Conservation (phyloP, 2,113 vertebrate genomes). For the Perca flavescens region DNA sequence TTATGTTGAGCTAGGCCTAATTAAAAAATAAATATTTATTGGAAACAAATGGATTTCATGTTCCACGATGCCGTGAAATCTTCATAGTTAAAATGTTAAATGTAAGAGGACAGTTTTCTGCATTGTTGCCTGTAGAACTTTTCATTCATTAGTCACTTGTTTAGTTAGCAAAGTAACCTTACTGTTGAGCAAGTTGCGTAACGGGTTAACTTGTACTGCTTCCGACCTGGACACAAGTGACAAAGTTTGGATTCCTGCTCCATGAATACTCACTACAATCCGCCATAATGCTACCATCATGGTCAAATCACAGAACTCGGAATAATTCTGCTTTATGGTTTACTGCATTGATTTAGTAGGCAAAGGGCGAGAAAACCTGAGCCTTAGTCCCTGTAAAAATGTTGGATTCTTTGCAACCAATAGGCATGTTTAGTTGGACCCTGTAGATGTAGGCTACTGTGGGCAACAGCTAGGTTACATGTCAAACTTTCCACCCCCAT, state of each 20-base stretch:
- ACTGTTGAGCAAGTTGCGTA: not conserved
- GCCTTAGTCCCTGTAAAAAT: not conserved
- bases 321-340: not conserved
- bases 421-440: not conserved
- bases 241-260: not conserved
- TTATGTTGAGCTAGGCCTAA: not conserved
- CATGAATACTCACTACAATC: not conserved
- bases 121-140: not conserved
- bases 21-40: not conserved
- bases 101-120: no score
- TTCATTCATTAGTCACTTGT: not conserved
- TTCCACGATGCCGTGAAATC: not conserved
- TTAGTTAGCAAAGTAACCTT: not conserved
- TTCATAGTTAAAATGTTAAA: not conserved
- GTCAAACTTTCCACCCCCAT: not conserved
- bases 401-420: not conserved
- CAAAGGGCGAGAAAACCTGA: not conserved
- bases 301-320: not conserved
- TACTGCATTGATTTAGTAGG: no score
- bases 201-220: not conserved
- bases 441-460: not conserved
- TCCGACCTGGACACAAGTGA: slow-evolving; percentile 1
- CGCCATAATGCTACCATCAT: not conserved
- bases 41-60: not conserved
- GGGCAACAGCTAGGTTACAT: no score